phyloP scores from a whole-genome alignment of 2,888 invertebrate genomes.

The Desoria tigrina region DNA sequence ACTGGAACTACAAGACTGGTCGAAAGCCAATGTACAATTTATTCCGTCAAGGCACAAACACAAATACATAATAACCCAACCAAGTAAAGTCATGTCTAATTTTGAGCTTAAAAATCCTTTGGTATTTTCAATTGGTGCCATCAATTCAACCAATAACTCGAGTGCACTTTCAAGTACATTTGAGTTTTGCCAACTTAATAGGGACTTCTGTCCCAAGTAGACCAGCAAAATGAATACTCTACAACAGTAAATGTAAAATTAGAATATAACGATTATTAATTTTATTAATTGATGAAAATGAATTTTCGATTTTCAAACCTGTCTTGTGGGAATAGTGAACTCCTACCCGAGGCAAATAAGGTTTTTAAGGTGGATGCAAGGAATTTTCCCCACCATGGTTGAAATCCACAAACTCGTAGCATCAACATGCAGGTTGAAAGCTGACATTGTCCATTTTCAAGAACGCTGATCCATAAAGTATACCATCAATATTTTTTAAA shows the following conservation, averaged over 20 bases:
- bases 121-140: slow-evolving; percentile 52
- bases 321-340: slow-evolving; percentile 80
- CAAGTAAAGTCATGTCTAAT: slow-evolving; percentile 68
- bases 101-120: slow-evolving; percentile 59
- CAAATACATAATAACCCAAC: slow-evolving; percentile 75
- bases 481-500: no score
- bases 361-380: slow-evolving; percentile 78
- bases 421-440: slow-evolving; percentile 75
- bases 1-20: slow-evolving; percentile 13
- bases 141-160: slow-evolving; percentile 54
- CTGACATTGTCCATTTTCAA: slow-evolving; percentile 76
- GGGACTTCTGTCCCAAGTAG: slow-evolving; percentile 80
- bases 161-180: slow-evolving; percentile 56
- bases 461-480: no score
- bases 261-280: slow-evolving; percentile 6
- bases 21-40: slow-evolving; percentile 39
- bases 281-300: no score
- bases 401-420: slow-evolving; percentile 73
- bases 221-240: slow-evolving; percentile 83
- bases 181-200: slow-evolving; percentile 63
- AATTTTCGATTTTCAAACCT: slow-evolving; percentile 61
- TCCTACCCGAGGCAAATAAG: slow-evolving; percentile 77
- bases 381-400: slow-evolving; percentile 87
- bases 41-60: slow-evolving; percentile 68
- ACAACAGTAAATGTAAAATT: slow-evolving; percentile 43